These are phyloP conservation scores for Apodemus speciosus DNA, from an alignment of 2,113 vertebrate species.

Conservation along the genomic window DNA sequence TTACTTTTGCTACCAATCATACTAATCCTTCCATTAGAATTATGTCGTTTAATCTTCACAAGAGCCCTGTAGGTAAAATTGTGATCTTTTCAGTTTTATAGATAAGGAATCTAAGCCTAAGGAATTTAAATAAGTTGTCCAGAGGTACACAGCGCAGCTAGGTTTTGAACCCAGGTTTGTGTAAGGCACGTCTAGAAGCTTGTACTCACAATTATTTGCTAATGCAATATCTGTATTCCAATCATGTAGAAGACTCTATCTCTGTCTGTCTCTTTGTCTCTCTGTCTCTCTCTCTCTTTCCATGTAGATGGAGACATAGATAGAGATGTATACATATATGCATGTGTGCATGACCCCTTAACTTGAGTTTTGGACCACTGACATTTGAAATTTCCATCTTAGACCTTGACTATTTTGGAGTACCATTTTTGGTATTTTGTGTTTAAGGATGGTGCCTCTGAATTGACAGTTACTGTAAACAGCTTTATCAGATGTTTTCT, in stretches of 20 bases:
- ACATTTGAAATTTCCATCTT: background rate
- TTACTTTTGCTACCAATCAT: conserved; percentile 8
- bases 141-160: background rate
- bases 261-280: too few relatives aligned
- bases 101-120: conserved; percentile 13
- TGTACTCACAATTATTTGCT: background rate
- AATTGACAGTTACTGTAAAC: background rate
- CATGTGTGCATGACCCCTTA: background rate
- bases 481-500: conserved; percentile 14
- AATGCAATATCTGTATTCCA: background rate
- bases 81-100: conserved; percentile 48
- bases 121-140: conserved; percentile 31
- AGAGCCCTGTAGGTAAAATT: conserved; percentile 1
- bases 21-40: conserved; percentile 41
- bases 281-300: too few relatives aligned
- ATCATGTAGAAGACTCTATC: background rate
- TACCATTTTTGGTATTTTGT: background rate
- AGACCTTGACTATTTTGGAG: background rate
- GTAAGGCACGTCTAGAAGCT: background rate
- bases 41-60: conserved; percentile 12
- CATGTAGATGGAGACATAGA: background rate
- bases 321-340: background rate
- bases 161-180: background rate
- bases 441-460: background rate
- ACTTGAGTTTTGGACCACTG: background rate